Percentiles rank a stretch among this genome's conserved stretches.
Conservation (phyloP, 2,888 invertebrate species). For the Pasiphila rectangulata region DNA sequence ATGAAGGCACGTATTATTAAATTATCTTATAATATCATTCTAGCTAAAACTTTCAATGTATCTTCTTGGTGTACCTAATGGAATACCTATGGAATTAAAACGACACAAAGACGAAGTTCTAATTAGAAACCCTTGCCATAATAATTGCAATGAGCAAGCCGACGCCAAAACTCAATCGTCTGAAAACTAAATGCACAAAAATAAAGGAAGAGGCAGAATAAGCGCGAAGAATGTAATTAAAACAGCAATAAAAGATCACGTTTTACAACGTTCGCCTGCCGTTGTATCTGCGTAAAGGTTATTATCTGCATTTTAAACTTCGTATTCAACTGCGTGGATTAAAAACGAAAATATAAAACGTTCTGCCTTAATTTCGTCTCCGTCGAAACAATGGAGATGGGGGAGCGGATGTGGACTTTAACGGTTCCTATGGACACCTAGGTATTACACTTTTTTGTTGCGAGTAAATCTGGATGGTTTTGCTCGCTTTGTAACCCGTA, state of each 20-base stretch:
- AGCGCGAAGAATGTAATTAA: slow-evolving; percentile 71
- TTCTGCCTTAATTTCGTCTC: slow-evolving; percentile 64
- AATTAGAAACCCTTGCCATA: slow-evolving; percentile 18
- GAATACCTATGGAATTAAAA: background rate
- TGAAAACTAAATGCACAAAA: slow-evolving; percentile 44
- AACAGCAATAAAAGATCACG: slow-evolving; percentile 66
- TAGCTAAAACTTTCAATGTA: no score
- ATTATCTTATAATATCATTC: no score
- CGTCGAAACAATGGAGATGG: slow-evolving; percentile 57
- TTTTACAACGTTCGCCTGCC: slow-evolving; percentile 63
- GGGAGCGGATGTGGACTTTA: slow-evolving; percentile 47
- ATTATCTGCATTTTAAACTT: slow-evolving; percentile 73
- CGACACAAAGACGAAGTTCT: slow-evolving; percentile 10
- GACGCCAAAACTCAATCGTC: slow-evolving; percentile 38
- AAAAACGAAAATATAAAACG: slow-evolving; percentile 70
- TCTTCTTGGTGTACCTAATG: no score
- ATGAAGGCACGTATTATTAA: slow-evolving; percentile 7
- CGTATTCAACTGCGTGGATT: slow-evolving; percentile 63
- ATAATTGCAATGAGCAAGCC: slow-evolving; percentile 10
- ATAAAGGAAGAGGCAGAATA: slow-evolving; percentile 49
- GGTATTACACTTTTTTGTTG: slow-evolving; percentile 33
- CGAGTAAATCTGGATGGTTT: slow-evolving; percentile 23
- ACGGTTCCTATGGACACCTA: slow-evolving; percentile 43
- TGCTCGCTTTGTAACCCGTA: slow-evolving; percentile 27
- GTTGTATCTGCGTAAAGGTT: slow-evolving; percentile 61